phyloP scores from a whole-genome alignment of 2,113 vertebrate species.

The Gila orcuttii region DNA sequence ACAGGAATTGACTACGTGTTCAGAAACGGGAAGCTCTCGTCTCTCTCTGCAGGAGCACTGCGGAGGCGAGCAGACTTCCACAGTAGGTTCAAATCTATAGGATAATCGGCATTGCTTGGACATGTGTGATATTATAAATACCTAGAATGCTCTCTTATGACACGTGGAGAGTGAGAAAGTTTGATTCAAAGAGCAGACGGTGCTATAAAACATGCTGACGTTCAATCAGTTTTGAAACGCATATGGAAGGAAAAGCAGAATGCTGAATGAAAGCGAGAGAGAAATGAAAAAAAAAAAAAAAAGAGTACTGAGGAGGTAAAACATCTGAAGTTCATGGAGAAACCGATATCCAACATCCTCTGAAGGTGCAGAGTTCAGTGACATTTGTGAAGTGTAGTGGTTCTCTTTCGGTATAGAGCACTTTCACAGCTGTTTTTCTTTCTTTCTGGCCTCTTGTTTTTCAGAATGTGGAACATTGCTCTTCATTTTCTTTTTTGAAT shows the following conservation, averaged over 20 bases:
- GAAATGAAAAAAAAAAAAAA: slow-evolving; percentile 41
- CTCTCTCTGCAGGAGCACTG: slow-evolving; percentile 24
- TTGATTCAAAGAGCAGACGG: slow-evolving; percentile 24
- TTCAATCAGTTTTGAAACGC: slow-evolving; percentile 65
- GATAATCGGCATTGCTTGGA: background rate
- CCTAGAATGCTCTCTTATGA: slow-evolving; percentile 29
- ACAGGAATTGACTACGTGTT: slow-evolving; percentile 38
- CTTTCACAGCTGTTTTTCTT: slow-evolving; percentile 32
- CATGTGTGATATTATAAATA: background rate
- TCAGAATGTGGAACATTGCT: background rate
- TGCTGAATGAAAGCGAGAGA: slow-evolving; percentile 46
- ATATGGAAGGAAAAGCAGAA: slow-evolving; percentile 48
- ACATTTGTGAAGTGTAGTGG: slow-evolving; percentile 68
- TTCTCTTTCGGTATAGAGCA: slow-evolving; percentile 22
- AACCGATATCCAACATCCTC: slow-evolving; percentile 64
- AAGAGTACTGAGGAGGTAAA: slow-evolving; percentile 13
- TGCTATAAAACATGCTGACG: slow-evolving; percentile 61
- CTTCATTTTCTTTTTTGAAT: background rate
- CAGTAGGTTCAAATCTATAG: slow-evolving; percentile 12
- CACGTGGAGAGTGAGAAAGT: slow-evolving; percentile 16
- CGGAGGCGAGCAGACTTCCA: slow-evolving; percentile 8
- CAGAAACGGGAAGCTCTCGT: slow-evolving; percentile 4
- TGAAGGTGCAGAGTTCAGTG: slow-evolving; percentile 71
- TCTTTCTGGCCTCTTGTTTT: slow-evolving; percentile 22
- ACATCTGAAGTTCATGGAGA: slow-evolving; percentile 38